Evolutionary conservation across 1,140 invertebrate genomes (phyloP).

Genomic region (Diabrotica undecimpunctata): DNA sequence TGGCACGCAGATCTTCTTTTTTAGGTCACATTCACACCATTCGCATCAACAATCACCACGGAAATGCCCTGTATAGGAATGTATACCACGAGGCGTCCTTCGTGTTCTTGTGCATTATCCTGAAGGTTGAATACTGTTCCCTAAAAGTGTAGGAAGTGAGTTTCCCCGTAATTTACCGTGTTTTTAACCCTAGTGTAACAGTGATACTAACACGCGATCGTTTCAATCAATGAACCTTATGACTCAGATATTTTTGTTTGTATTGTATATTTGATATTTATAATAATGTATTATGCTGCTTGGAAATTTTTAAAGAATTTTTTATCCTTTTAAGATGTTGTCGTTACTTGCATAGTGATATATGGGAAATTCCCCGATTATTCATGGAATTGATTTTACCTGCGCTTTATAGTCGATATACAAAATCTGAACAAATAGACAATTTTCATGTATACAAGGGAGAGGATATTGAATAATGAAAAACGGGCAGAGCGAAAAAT

Average conservation of each 20-base stretch:
- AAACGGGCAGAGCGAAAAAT: no score
- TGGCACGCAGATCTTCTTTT: no score
- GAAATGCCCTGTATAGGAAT: no score
- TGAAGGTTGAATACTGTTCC: not conserved
- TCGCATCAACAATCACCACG: no score
- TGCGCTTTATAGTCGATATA: no score
- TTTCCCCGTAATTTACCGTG: not conserved
- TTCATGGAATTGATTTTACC: no score
- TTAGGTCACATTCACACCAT: no score
- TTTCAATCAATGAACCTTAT: slow-evolving; percentile 7
- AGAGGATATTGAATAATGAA: no score
- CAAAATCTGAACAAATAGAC: no score
- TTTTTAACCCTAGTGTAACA: slow-evolving; percentile 5
- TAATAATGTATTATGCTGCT: not conserved
- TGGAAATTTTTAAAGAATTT: not conserved
- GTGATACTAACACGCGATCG: slow-evolving; percentile 3
- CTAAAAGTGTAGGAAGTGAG: not conserved
- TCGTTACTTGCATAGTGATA: not conserved
- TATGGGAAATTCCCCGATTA: not conserved
- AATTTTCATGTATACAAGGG: no score
- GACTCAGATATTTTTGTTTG: slow-evolving; percentile 12
- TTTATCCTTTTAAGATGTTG: not conserved
- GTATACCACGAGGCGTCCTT: no score
- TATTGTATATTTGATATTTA: not conserved
- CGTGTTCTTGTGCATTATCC: not conserved